Evolutionary conservation across 2,113 vertebrate species (phyloP), one percentile per base, ranked within the genome.

Genomic region (Conger conger): DNA sequence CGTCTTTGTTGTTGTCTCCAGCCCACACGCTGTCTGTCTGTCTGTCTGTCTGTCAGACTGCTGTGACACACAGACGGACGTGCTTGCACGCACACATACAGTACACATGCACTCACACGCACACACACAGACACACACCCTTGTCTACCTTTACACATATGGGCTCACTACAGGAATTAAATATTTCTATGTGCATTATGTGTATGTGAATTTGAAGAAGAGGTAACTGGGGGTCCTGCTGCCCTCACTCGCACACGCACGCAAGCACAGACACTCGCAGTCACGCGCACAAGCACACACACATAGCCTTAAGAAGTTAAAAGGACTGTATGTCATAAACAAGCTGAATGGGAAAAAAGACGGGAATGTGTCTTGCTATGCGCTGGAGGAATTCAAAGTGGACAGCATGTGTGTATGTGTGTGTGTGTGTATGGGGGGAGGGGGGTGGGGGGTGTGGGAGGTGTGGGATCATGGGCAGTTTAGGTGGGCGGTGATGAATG

Each of bases 1-100:
- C 91, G 90, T 86, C 88, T 36, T 89, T 83, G 36, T 20, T 87
- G 86, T 89, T 86, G 86, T 77, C 91, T 87, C 91, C 42, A 77
- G 33, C 40, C 40, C 20, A 0, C 60, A 79, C 18, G 68, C 76
- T 0, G 37, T 30, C 68, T 85, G 2, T 4, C 30, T 60, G 30
- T 30, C 57, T 89, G 82, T 80, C 79, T 76, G 42, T 68, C 6
- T 63, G n/a, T 76, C 85, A 89, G 89, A 86, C 92, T 92, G 89
- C 89, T 92, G 91, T 87, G 53, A 60, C 77, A n/a, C 91, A 92
- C n/a, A 18, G n/a, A 36, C 63, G n/a, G n/a, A 27, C 57, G 18
- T 7, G 11, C 45, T 50, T 50, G 45, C 45, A 27, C 57, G 27
- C 57, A 63, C 20, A 4, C 18, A 60, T 2, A 60, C 18, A 37